Evolutionary conservation across 2,888 invertebrate genomes (phyloP).

Genomic region (Torymus auratus): DNA sequence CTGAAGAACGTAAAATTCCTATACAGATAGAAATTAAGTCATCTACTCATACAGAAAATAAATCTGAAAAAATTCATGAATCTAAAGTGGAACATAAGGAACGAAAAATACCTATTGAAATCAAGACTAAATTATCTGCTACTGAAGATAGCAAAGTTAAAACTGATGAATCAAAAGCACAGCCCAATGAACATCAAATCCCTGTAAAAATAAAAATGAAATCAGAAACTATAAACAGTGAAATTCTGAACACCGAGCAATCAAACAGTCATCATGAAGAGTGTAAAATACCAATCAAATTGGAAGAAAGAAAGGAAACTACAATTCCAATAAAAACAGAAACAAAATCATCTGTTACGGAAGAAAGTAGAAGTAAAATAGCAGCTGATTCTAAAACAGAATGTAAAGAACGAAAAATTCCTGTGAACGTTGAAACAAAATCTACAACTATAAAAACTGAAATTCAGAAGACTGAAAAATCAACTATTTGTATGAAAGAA

Average conservation of each 20-base stretch:
- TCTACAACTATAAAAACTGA: background rate
- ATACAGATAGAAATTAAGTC: background rate
- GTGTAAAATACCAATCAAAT: conserved; percentile 12
- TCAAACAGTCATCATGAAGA: background rate
- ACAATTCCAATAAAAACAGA: background rate
- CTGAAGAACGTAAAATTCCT: conserved; percentile 1
- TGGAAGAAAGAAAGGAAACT: background rate
- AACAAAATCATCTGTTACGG: background rate
- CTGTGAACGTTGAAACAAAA: background rate
- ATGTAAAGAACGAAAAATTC: background rate
- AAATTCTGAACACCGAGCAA: background rate
- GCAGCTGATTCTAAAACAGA: background rate
- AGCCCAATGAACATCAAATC: background rate
- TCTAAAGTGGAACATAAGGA: too few species aligned
- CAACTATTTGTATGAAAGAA: too few species aligned
- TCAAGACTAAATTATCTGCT: background rate
- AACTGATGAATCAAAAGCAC: background rate
- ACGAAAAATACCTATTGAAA: conserved; percentile 11
- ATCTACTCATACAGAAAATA: too few species aligned
- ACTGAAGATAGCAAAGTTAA: too few species aligned
- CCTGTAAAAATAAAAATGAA: background rate
- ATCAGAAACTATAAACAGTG: background rate
- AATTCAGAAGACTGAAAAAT: too few species aligned
- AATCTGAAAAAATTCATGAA: too few species aligned
- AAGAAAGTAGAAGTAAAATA: background rate